Evolutionary conservation across 2,113 vertebrate genomes (phyloP).

Genomic region (Motacilla alba): DNA sequence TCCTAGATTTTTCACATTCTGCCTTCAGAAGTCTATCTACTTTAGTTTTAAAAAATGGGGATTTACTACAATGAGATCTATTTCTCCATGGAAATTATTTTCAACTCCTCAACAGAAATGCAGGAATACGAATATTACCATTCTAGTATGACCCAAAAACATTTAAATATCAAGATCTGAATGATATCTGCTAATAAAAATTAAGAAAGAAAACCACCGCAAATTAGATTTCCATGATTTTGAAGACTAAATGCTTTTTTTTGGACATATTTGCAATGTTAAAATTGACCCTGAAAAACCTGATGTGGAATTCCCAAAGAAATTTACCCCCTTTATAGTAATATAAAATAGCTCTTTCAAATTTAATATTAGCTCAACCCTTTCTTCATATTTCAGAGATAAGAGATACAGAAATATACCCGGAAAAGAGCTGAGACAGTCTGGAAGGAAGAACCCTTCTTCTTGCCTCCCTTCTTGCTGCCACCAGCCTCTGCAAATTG

Average conservation of each 20-base stretch:
- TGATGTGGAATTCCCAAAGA: background rate
- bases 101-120: background rate
- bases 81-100: background rate
- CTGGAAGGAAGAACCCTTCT: conserved; percentile 47
- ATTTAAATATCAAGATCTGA: background rate
- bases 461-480: conserved; percentile 29
- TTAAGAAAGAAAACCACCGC: background rate
- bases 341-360: background rate
- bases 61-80: background rate
- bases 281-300: background rate
- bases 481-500: background rate
- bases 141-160: background rate
- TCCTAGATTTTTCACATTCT: background rate
- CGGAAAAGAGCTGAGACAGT: conserved; percentile 49
- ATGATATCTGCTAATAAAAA: background rate
- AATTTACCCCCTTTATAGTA: background rate
- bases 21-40: background rate
- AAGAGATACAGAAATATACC: conserved; percentile 48
- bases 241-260: background rate
- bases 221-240: background rate
- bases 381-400: background rate
- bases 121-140: background rate
- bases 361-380: background rate
- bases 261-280: background rate
- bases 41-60: background rate